phyloP scores from a whole-genome alignment of 2,797 vertebrate genomes.

The Toxotes lorentzi region DNA sequence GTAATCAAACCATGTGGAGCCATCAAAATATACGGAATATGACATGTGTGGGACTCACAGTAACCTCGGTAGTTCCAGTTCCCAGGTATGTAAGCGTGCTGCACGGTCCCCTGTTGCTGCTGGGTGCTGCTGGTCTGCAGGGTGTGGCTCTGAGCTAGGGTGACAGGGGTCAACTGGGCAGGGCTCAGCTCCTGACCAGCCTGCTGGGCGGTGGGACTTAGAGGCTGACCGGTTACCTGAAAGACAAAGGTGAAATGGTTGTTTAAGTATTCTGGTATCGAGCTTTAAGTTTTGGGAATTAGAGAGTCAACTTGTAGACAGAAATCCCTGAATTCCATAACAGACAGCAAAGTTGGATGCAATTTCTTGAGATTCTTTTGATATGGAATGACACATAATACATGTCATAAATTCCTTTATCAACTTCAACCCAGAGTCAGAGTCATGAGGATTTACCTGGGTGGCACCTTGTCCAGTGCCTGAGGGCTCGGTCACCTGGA shows the following conservation, averaged over 20 bases:
- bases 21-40: neutral
- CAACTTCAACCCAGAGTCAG: no score
- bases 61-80: constrained; percentile 97
- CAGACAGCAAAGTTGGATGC: neutral
- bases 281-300: neutral
- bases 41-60: constrained; percentile 85
- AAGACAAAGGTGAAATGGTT: constrained; percentile 6
- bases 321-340: neutral
- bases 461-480: constrained; percentile 77
- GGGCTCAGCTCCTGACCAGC: constrained; percentile 91
- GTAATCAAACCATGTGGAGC: neutral
- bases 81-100: constrained; percentile 93
- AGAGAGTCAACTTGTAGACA: neutral
- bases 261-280: neutral
- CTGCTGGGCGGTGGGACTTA: constrained; percentile 94
- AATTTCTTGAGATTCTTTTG: neutral
- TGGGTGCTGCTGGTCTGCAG: constrained; percentile 84
- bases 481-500: constrained; percentile 92
- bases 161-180: constrained; percentile 87
- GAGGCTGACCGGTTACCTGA: constrained; percentile 89
- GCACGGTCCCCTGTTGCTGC: constrained; percentile 89
- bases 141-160: constrained; percentile 86
- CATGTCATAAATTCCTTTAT: neutral
- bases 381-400: neutral
- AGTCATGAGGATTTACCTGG: constrained; percentile 84